Percentiles rank a stretch among this genome's conserved stretches.
Evolutionary conservation across 2,888 invertebrate species (phyloP).

Genomic region (Ophion slaviceki): DNA sequence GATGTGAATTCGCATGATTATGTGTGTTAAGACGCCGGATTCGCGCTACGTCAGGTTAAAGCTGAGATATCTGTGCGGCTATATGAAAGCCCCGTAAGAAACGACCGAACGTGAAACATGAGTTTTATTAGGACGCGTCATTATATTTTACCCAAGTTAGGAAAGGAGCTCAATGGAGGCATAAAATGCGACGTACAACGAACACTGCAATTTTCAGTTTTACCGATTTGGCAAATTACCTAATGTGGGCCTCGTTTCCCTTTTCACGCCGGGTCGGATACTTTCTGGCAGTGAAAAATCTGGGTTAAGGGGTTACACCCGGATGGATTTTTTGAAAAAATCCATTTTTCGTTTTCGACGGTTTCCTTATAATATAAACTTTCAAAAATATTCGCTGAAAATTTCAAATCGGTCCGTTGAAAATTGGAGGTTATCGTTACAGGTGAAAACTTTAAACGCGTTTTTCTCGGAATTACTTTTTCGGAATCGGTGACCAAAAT

Average conservation of each 20-base stretch:
- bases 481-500: no score
- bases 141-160: slow-evolving; percentile 13
- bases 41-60: slow-evolving; percentile 14
- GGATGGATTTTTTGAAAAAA: no score
- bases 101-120: slow-evolving; percentile 15
- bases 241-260: neutral
- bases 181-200: neutral
- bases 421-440: no score
- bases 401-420: no score
- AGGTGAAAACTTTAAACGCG: no score
- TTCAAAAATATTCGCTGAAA: no score
- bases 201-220: neutral
- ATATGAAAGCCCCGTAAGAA: slow-evolving; percentile 30
- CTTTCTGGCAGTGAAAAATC: neutral
- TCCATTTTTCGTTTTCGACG: no score
- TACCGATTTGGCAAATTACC: neutral
- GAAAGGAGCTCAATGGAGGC: slow-evolving; percentile 15
- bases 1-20: slow-evolving; percentile 49
- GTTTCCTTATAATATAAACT: no score
- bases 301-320: no score
- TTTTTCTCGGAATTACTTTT: no score
- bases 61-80: neutral
- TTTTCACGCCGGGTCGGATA: neutral
- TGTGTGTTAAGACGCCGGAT: slow-evolving; percentile 9
- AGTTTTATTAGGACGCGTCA: slow-evolving; percentile 18